Evolutionary conservation across 1,140 invertebrate species (phyloP).

Genomic region (Monochamus saltuarius): DNA sequence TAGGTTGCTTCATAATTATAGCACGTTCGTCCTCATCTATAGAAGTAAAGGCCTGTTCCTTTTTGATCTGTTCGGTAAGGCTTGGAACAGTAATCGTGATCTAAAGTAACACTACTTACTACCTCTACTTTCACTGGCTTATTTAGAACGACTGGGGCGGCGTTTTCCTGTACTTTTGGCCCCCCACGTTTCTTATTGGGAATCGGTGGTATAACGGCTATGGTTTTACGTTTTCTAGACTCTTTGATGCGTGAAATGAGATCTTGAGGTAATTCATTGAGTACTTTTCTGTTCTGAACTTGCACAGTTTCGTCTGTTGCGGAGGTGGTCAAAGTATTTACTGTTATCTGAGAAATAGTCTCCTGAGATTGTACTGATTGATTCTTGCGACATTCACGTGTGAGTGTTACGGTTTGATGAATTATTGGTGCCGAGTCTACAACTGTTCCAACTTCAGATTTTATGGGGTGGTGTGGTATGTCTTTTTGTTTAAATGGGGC

Average conservation of each 20-base stretch:
- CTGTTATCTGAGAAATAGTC: no score
- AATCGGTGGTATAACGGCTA: slow-evolving; percentile 44
- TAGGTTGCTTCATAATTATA: slow-evolving; percentile 41
- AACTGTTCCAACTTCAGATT: neutral
- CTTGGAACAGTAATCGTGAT: slow-evolving; percentile 45
- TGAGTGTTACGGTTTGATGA: neutral
- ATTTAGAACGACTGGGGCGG: neutral
- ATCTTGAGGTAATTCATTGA: slow-evolving; percentile 41
- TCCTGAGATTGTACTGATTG: neutral
- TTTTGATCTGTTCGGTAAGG: no score
- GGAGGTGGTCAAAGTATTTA: slow-evolving; percentile 15
- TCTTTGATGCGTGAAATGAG: slow-evolving; percentile 44
- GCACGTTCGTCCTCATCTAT: slow-evolving; percentile 43
- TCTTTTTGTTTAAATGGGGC: neutral
- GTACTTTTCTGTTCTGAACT: slow-evolving; percentile 35
- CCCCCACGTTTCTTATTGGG: slow-evolving; percentile 30
- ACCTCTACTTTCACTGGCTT: no score
- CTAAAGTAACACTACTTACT: slow-evolving; percentile 30
- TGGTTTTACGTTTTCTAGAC: slow-evolving; percentile 43
- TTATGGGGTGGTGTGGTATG: neutral
- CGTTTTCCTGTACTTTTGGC: slow-evolving; percentile 5
- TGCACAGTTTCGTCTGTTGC: slow-evolving; percentile 1
- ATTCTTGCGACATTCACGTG: slow-evolving; percentile 3
- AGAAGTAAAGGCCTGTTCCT: slow-evolving; percentile 7
- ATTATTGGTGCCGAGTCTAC: neutral